Evolutionary conservation across 2,113 vertebrate genomes (phyloP).

Genomic region (Pitta sordida): DNA sequence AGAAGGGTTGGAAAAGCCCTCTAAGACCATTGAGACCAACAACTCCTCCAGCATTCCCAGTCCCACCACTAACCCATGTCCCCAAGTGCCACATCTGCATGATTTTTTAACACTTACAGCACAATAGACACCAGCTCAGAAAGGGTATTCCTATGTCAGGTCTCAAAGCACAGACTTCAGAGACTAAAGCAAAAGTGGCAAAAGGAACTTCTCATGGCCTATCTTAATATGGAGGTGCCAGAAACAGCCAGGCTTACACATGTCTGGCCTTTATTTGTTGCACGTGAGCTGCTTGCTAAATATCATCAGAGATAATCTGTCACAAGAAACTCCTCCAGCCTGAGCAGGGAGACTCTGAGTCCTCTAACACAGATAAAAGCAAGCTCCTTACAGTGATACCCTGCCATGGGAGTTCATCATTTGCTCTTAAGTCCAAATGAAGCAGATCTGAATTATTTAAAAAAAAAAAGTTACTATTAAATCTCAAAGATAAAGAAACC

Average conservation of each 20-base stretch:
- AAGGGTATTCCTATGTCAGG: not conserved
- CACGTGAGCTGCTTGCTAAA: conserved; percentile 2
- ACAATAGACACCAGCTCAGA: not conserved
- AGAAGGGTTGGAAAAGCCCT: not conserved
- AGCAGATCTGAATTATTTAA: not conserved
- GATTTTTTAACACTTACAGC: not conserved
- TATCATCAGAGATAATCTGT: not conserved
- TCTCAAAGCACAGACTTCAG: not conserved
- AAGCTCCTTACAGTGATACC: not conserved
- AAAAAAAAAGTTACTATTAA: not conserved
- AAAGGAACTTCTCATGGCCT: not conserved
- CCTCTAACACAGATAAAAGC: not conserved
- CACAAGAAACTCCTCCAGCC: not conserved
- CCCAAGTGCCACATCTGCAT: not conserved
- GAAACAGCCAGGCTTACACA: not conserved
- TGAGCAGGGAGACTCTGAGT: not conserved
- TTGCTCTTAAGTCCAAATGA: not conserved
- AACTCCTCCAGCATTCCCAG: not conserved
- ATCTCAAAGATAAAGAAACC: not conserved
- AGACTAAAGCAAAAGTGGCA: not conserved
- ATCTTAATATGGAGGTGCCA: not conserved
- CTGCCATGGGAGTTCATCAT: not conserved
- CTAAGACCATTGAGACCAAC: not conserved
- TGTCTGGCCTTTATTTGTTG: not conserved
- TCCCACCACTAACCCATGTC: not conserved